Conservation (phyloP, 2,888 invertebrate species). For the Strigamia crassipes region DNA sequence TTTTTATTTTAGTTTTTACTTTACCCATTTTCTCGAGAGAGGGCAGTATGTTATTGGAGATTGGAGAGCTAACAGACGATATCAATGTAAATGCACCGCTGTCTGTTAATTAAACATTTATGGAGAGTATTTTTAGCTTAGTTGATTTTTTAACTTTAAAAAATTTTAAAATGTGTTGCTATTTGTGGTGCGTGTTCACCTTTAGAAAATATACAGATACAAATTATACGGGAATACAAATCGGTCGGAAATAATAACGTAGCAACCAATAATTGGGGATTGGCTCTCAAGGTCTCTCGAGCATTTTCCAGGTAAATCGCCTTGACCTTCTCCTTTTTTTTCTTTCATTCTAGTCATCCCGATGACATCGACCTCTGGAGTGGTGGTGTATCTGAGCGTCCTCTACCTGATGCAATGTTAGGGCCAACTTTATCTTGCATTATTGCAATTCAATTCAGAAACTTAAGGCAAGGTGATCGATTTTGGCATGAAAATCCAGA, state of each 20-base stretch:
- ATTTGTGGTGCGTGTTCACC: background rate
- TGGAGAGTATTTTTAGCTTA: too few species aligned
- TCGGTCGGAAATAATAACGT: background rate
- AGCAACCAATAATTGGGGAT: background rate
- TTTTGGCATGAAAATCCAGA: slow-evolving; percentile 94
- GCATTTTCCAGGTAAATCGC: background rate
- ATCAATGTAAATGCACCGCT: background rate
- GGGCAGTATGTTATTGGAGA: background rate
- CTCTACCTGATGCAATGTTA: slow-evolving; percentile 87
- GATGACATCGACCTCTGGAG: slow-evolving; percentile 93
- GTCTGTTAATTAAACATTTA: too few species aligned
- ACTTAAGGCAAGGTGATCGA: slow-evolving; percentile 78
- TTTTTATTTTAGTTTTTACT: too few species aligned
- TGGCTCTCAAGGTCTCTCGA: slow-evolving; percentile 1
- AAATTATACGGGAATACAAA: background rate
- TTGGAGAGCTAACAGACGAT: too few species aligned
- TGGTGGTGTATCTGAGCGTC: slow-evolving; percentile 88
- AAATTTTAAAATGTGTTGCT: background rate
- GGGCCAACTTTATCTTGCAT: slow-evolving; percentile 94
- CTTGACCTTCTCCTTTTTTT: slow-evolving; percentile 47
- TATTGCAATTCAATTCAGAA: slow-evolving; percentile 85
- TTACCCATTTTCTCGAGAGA: background rate
- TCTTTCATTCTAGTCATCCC: slow-evolving; percentile 69
- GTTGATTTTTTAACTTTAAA: background rate
- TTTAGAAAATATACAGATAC: background rate